Base-by-base conservation (phyloP, 2,797 vertebrate genomes). In the Sphenopsis melanotis region DNA sequence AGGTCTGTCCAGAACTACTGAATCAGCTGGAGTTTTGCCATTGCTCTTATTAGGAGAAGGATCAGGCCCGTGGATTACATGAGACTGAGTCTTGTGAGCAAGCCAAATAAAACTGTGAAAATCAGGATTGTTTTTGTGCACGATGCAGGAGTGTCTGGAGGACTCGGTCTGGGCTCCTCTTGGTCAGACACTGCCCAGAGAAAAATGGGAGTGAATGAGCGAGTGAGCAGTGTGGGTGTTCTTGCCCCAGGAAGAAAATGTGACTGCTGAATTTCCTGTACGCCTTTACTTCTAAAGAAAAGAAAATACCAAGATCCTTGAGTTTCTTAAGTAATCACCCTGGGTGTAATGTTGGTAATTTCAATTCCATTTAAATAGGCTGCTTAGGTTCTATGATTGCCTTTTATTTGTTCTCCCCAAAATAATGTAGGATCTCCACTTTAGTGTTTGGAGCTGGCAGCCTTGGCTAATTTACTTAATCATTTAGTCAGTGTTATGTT, bases 21-120 rank as follows among this genome's bases (percentile, higher is more conserved):
- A 92, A 90, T 76, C 83, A 74, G 77, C 52, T 96, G 94, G 84
- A 92, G 50, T 91, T 94, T 91, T 89, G 89, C 82, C 89, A 86
- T 63, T 91, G 63, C 59, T 88, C 76, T 91, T 91, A 86, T 52
- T 88, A 88, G 87, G 82, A 79, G 93, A 87, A 92, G 91, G 92
- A 93, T 95, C 87, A 78, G 89, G 89, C 82, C 84, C 3, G 0
- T 69, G 66, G 72, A 83, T 95, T 91, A 78, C 19, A 39, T 50
- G 90, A 77, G 64, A 18, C 85, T 52, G 68, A 68, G 52, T 78
- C 87, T 91, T 90, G 82, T 69, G 74, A 94, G 49, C 76, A 79
- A 81, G 85, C 87, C 80, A 88, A 70, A 81, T 89, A 72, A 90
- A 95, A 93, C 82, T 50, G 68, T 71, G 65, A 88, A 91, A 86